Conservation (phyloP, 2,113 vertebrate genomes). For the Glaucidium brasilianum region DNA sequence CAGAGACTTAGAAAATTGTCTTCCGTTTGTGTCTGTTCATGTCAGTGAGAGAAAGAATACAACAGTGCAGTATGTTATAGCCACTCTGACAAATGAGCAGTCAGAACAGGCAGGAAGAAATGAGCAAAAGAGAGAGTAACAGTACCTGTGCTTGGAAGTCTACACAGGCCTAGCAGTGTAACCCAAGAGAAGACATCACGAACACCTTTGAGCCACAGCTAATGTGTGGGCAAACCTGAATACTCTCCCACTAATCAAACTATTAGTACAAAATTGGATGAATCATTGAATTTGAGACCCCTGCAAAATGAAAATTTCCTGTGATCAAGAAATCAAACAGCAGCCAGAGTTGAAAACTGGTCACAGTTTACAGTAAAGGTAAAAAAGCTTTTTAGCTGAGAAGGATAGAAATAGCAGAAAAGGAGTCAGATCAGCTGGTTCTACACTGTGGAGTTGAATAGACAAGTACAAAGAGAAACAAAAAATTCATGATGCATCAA, state of each 20-base stretch:
- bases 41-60: neutral
- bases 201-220: neutral
- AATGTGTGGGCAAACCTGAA: neutral
- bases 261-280: neutral
- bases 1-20: neutral
- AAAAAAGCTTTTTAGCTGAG: neutral
- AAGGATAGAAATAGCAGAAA: neutral
- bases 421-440: neutral
- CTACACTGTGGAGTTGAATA: neutral
- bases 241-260: neutral
- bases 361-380: neutral
- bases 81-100: neutral
- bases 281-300: neutral
- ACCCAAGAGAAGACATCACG: neutral
- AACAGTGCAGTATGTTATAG: neutral
- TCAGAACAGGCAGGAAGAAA: neutral
- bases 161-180: neutral
- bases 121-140: neutral
- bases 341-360: neutral
- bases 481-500: neutral
- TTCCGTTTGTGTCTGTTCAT: neutral
- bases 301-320: neutral
- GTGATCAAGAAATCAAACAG: neutral
- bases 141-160: neutral
- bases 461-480: neutral